Conservation (phyloP, 2,797 vertebrate species). For the Cyclura pinguis region DNA sequence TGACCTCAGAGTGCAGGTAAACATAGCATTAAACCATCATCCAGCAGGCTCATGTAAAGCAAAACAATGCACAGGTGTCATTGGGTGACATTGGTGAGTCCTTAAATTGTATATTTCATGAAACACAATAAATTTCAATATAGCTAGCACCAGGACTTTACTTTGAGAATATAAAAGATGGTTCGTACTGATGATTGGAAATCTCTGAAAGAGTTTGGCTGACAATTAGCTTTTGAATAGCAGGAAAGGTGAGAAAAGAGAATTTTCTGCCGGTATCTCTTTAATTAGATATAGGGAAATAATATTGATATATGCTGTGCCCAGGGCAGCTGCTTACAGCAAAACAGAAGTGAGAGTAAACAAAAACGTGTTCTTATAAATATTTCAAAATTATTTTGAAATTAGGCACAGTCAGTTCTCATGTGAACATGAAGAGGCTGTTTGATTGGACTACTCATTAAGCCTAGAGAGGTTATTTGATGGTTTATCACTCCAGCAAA, state of each 20-base stretch:
- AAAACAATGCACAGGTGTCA: background rate
- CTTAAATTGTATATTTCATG: background rate
- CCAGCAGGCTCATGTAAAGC: background rate
- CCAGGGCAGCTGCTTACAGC: background rate
- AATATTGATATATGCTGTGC: background rate
- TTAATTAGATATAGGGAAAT: background rate
- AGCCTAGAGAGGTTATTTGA: background rate
- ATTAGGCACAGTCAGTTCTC: background rate
- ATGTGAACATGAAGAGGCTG: background rate
- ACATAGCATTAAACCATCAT: constrained; percentile 15
- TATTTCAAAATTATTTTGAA: background rate
- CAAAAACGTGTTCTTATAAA: background rate
- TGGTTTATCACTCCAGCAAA: accelerated
- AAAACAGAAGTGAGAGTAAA: background rate
- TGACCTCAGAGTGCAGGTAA: constrained; percentile 94
- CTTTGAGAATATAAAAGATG: no score
- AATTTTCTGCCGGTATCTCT: background rate
- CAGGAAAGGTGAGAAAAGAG: background rate
- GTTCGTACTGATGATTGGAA: background rate
- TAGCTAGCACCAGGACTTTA: background rate
- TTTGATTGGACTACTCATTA: background rate
- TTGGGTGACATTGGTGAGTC: background rate
- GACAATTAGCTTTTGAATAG: background rate
- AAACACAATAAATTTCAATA: background rate
- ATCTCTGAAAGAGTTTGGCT: background rate